Percentiles rank a stretch among this genome's conserved stretches.
Conservation (phyloP, 2,797 vertebrate species). For the Fistularia tabacaria region DNA sequence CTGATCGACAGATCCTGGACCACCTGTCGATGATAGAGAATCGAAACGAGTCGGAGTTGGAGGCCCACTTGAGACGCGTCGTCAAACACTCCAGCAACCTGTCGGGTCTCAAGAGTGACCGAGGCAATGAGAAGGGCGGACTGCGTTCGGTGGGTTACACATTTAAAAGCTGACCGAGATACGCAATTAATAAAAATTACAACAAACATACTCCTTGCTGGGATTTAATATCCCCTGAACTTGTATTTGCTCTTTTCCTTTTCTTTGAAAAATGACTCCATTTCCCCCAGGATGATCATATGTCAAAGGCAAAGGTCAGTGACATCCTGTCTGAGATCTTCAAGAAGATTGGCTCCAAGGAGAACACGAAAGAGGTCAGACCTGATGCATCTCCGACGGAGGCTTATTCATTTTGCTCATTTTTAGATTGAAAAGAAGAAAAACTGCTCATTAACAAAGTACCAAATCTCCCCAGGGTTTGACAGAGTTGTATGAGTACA, state of each 20-base stretch:
- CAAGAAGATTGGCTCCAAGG: conserved; percentile 99
- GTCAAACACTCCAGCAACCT: conserved; percentile 89
- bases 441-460: not conserved
- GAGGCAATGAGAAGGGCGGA: conserved; percentile 87
- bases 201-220: too few relatives aligned
- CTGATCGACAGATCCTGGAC: conserved; percentile 78
- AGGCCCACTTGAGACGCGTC: conserved; percentile 86
- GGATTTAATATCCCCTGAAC: too few relatives aligned
- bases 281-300: conserved; percentile 85
- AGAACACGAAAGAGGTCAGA: conserved; percentile 95
- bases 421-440: too few relatives aligned
- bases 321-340: conserved; percentile 98
- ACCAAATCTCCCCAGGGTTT: conserved; percentile 75
- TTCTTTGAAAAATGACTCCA: not conserved
- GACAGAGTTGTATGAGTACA: conserved; percentile 95
- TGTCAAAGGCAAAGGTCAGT: conserved; percentile 93
- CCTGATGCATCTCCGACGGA: too few relatives aligned
- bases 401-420: too few relatives aligned
- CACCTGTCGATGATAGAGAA: conserved; percentile 98
- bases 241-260: not conserved
- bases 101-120: conserved; percentile 82
- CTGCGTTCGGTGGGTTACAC: conserved; percentile 73
- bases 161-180: not conserved
- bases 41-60: conserved; percentile 93
- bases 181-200: too few relatives aligned